phyloP scores from a whole-genome alignment of 2,888 invertebrate genomes.

The Physocephala rufipes region DNA sequence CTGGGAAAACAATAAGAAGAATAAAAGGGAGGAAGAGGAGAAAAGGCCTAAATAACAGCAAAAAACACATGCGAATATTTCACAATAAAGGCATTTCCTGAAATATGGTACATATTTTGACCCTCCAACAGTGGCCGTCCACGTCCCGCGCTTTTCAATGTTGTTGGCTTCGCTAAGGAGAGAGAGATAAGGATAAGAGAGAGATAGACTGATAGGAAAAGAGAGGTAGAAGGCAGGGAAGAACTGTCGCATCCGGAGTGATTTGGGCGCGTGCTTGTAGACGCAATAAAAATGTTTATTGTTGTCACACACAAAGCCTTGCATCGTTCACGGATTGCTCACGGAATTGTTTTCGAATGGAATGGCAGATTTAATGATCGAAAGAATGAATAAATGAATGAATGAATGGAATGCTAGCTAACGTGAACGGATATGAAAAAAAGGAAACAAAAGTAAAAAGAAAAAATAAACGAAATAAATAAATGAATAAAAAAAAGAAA shows the following conservation, averaged over 20 bases:
- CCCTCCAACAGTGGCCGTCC: background rate
- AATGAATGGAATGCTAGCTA: background rate
- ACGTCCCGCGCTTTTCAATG: slow-evolving; percentile 8
- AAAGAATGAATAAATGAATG: slow-evolving; percentile 25
- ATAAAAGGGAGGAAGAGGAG: background rate
- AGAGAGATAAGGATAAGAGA: too few species aligned
- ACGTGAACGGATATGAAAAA: slow-evolving; percentile 13
- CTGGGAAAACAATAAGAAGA: background rate
- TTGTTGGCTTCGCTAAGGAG: background rate
- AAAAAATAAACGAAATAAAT: too few species aligned
- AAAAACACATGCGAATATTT: background rate
- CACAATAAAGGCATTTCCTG: background rate
- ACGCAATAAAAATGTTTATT: slow-evolving; percentile 60
- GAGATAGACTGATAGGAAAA: too few species aligned
- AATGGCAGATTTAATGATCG: slow-evolving; percentile 58
- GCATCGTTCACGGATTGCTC: slow-evolving; percentile 33
- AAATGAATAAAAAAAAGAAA: too few species aligned
- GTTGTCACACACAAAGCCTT: slow-evolving; percentile 56
- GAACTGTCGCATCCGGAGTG: slow-evolving; percentile 2
- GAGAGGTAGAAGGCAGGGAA: too few species aligned
- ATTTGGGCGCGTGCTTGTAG: slow-evolving; percentile 25
- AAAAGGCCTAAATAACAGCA: background rate
- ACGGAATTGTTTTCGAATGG: slow-evolving; percentile 50
- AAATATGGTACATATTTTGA: slow-evolving; percentile 17
- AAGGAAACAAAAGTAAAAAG: background rate